Evolutionary conservation across 1,140 invertebrate genomes (phyloP).

Genomic region (Lineus longissimus): DNA sequence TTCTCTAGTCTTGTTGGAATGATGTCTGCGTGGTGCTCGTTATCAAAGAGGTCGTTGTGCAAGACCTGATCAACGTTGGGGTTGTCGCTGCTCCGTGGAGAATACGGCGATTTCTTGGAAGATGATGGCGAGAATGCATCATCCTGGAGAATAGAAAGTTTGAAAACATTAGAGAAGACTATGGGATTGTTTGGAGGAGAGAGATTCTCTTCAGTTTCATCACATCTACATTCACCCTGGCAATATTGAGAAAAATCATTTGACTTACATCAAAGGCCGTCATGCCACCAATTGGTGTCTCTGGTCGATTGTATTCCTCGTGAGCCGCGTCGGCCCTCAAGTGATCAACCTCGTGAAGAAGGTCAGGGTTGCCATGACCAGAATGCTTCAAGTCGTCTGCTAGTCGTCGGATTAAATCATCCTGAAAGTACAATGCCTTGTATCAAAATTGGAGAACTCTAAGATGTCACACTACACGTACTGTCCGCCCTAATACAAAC

Average conservation of each 20-base stretch:
- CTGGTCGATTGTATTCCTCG: conserved; percentile 30
- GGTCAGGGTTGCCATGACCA: conserved; percentile 14
- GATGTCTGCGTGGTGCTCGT: background rate
- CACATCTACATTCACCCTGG: too few relatives aligned
- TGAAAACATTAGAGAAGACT: too few relatives aligned
- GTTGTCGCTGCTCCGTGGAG: background rate
- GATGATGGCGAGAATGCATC: background rate
- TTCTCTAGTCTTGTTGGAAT: background rate
- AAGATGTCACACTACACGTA: too few relatives aligned
- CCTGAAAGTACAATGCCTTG: conserved; percentile 16
- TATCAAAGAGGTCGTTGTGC: background rate
- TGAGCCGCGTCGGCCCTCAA: conserved; percentile 21
- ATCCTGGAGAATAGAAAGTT: background rate
- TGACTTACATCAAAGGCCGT: too few relatives aligned
- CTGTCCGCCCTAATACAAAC: too few relatives aligned
- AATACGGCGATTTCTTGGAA: background rate
- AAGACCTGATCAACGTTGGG: background rate
- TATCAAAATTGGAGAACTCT: background rate
- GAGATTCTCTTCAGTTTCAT: background rate
- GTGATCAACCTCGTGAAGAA: conserved; percentile 25
- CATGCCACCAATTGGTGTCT: background rate
- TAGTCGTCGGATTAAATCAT: conserved; percentile 29
- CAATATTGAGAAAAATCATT: too few relatives aligned
- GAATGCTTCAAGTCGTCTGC: conserved; percentile 24
- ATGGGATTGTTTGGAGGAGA: too few relatives aligned